Percentiles rank a stretch among this genome's conserved stretches.
Conservation (phyloP, 2,797 vertebrate species). For the Limnodromus scolopaceus region DNA sequence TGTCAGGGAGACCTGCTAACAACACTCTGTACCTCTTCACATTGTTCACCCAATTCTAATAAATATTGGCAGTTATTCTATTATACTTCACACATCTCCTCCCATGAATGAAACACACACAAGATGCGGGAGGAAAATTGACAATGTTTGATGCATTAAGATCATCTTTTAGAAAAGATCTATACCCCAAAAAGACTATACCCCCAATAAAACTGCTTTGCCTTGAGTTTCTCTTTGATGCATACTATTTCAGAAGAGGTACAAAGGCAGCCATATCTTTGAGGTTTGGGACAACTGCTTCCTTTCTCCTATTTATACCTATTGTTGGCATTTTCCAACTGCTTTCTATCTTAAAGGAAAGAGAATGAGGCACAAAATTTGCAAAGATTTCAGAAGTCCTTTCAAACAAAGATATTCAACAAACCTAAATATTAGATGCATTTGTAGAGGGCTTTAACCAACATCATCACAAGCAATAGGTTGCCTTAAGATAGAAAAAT, state of each 20-base stretch:
- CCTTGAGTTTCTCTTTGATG: not conserved
- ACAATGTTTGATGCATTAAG: not conserved
- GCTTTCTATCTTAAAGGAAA: not conserved
- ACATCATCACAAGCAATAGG: not conserved
- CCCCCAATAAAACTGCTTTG: not conserved
- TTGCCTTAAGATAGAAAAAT: not conserved
- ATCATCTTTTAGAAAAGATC: not conserved
- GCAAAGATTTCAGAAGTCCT: not conserved
- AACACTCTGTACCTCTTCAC: not conserved
- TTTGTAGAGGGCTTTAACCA: not conserved
- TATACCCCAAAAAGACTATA: not conserved
- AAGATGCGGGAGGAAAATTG: not conserved
- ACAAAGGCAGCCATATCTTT: not conserved
- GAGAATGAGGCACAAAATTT: not conserved
- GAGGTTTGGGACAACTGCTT: not conserved
- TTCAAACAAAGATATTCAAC: not conserved
- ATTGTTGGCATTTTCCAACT: not conserved
- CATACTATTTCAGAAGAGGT: not conserved
- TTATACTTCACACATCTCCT: not conserved
- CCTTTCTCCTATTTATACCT: not conserved
- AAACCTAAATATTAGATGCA: not conserved
- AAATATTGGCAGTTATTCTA: not conserved
- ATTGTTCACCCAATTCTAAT: not conserved
- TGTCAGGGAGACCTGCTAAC: not conserved
- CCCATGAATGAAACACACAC: not conserved